phyloP scores from a whole-genome alignment of 2,113 vertebrate genomes.

The Galemys pyrenaicus region DNA sequence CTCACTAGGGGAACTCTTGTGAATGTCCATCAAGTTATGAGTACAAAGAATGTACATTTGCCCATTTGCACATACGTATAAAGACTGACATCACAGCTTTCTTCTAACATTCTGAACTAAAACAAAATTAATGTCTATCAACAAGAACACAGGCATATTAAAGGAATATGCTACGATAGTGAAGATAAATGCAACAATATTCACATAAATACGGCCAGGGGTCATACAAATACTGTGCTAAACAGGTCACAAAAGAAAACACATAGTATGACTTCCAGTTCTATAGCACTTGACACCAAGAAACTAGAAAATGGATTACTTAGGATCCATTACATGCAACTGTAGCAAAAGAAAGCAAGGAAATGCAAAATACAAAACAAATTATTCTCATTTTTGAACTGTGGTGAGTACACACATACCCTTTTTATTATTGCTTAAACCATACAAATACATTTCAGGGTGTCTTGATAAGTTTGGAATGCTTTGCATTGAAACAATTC shows the following conservation, averaged over 20 bases:
- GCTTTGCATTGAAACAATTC: background rate
- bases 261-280: background rate
- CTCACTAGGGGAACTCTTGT: background rate
- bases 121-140: background rate
- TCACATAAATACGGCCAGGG: background rate
- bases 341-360: background rate
- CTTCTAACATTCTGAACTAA: background rate
- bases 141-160: background rate
- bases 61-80: too few relatives aligned
- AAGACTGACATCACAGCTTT: background rate
- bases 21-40: background rate
- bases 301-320: background rate
- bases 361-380: background rate
- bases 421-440: background rate
- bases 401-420: background rate
- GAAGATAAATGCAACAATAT: background rate
- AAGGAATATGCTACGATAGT: background rate
- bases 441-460: background rate
- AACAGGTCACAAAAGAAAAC: background rate
- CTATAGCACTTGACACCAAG: background rate
- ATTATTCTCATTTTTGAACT: background rate
- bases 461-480: background rate
- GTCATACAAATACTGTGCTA: background rate
- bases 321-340: background rate
- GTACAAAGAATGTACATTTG: background rate